These are phyloP conservation scores for Tyrannus savana DNA, from an alignment of 2,113 vertebrate genomes.

Conservation along the genomic window DNA sequence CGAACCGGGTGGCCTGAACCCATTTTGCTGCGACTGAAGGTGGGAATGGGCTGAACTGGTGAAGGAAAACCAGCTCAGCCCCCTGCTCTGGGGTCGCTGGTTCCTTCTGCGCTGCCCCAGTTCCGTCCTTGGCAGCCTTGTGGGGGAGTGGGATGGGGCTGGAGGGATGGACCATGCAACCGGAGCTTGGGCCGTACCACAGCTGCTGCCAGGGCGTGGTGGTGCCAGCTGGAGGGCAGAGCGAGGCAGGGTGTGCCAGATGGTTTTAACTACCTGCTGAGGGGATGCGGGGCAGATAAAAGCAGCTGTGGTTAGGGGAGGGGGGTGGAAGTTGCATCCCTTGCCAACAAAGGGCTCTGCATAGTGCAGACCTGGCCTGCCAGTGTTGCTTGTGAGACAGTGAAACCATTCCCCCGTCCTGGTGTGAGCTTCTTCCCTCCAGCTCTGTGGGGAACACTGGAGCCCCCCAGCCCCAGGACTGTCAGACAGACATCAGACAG, in stretches of 20 bases:
- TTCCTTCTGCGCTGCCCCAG: not conserved
- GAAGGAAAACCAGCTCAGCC: not conserved
- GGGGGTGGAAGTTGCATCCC: not conserved
- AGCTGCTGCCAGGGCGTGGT: not conserved
- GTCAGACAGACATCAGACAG: not conserved
- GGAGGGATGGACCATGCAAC: not conserved
- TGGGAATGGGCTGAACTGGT: not conserved
- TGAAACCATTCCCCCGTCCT: accelerated
- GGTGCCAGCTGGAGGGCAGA: not conserved
- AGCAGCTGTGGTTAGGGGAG: not conserved
- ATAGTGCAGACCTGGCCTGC: not conserved
- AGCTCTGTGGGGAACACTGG: not conserved
- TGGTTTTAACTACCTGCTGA: not conserved
- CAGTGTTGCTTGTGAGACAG: not conserved
- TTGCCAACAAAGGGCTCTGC: not conserved
- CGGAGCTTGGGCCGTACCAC: not conserved
- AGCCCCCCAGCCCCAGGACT: not conserved
- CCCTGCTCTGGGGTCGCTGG: not conserved
- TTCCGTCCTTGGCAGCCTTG: not conserved
- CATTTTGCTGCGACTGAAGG: not conserved
- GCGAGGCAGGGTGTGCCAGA: not conserved
- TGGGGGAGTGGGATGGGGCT: not conserved
- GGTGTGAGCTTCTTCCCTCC: not conserved
- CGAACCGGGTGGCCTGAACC: accelerated
- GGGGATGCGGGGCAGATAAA: not conserved